Conservation (phyloP, 2,797 vertebrate genomes). For the Hippocampus kuda region DNA sequence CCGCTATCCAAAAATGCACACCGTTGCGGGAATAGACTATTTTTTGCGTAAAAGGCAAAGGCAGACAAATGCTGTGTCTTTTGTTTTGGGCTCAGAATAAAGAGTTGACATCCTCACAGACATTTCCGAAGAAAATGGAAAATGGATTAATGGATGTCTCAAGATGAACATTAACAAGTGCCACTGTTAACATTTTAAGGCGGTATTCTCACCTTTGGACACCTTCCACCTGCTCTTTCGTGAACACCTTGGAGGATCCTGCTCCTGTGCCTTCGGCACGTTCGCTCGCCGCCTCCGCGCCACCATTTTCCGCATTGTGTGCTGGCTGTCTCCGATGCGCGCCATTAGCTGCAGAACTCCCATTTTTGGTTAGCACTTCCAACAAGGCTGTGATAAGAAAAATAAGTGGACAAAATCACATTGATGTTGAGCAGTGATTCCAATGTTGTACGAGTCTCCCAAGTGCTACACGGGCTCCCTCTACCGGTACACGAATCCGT, state of each 20-base stretch:
- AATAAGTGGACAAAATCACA: neutral
- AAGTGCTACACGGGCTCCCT: too few species aligned
- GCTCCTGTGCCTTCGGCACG: constrained; percentile 44
- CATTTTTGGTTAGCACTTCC: constrained; percentile 81
- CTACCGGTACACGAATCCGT: too few species aligned
- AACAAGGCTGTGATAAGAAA: constrained; percentile 67
- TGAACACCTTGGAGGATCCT: constrained; percentile 78
- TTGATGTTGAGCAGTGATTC: too few species aligned
- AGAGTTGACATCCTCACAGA: too few species aligned
- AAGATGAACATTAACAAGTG: neutral
- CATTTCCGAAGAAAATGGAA: too few species aligned
- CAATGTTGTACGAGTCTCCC: too few species aligned
- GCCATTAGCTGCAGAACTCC: constrained; percentile 74
- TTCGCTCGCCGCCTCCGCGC: constrained; percentile 50
- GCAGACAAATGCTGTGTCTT: too few species aligned
- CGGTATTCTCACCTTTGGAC: constrained; percentile 76
- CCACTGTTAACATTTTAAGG: neutral
- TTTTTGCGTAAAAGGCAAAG: too few species aligned
- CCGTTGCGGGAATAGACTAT: too few species aligned
- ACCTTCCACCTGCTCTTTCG: constrained; percentile 85
- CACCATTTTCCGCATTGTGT: constrained; percentile 48
- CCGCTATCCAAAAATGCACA: too few species aligned
- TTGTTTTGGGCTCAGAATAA: too few species aligned
- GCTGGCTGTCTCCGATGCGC: constrained; percentile 69
- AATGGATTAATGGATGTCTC: neutral